phyloP scores from a whole-genome alignment of 2,888 invertebrate species.

The Heliconius aoede region DNA sequence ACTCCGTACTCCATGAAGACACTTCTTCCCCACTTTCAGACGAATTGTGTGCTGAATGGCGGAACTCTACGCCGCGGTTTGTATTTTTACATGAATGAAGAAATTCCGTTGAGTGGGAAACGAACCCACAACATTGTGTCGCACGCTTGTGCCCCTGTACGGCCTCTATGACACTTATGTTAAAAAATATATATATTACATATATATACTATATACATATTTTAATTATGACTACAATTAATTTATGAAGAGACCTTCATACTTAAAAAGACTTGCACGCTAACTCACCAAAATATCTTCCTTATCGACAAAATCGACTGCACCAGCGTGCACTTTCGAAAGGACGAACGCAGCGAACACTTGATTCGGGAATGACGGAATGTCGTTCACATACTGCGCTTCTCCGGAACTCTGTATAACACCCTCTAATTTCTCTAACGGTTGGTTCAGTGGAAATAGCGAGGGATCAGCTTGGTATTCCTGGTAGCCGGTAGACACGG shows the following conservation, averaged over 20 bases:
- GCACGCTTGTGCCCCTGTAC: too few species aligned
- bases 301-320: constrained; percentile 83
- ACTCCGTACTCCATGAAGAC: too few species aligned
- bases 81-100: too few species aligned
- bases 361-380: constrained; percentile 83
- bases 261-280: not conserved
- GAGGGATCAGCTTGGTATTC: constrained; percentile 84
- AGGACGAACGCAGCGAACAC: constrained; percentile 88
- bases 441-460: constrained; percentile 87
- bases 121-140: too few species aligned
- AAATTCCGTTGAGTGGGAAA: too few species aligned
- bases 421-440: constrained; percentile 86
- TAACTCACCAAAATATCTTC: constrained; percentile 84
- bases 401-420: constrained; percentile 86
- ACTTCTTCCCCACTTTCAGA: too few species aligned
- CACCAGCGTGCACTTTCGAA: constrained; percentile 83
- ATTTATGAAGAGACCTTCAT: not conserved
- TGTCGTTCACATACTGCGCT: constrained; percentile 86
- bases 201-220: too few species aligned
- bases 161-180: too few species aligned
- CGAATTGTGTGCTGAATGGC: too few species aligned
- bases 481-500: constrained; percentile 85
- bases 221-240: too few species aligned
- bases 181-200: too few species aligned
- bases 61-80: too few species aligned